These are phyloP conservation scores for Trichogramma pretiosum DNA, from an alignment of 1,140 invertebrate species.

Conservation along the genomic window DNA sequence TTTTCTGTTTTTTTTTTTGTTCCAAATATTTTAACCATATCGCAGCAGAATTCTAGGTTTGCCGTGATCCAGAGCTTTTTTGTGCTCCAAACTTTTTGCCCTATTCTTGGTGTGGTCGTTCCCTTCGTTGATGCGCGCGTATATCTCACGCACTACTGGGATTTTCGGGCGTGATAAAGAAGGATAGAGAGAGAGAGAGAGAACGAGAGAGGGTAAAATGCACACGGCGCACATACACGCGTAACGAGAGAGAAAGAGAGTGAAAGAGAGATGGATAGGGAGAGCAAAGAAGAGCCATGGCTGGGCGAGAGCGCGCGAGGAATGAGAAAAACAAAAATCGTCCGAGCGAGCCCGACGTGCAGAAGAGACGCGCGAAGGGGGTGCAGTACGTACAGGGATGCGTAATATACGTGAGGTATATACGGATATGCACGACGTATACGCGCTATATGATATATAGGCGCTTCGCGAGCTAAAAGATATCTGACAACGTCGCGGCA, in stretches of 20 bases:
- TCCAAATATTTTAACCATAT: no score
- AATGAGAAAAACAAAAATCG: constrained; percentile 27
- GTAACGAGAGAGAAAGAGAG: constrained; percentile 21
- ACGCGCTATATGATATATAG: background rate
- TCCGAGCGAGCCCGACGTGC: constrained; percentile 13
- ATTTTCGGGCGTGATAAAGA: constrained; percentile 13
- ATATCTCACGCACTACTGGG: no score
- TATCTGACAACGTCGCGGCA: constrained; percentile 18
- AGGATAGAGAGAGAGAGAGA: constrained; percentile 12
- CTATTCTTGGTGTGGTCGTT: no score
- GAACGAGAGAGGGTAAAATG: no score
- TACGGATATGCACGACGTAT: background rate
- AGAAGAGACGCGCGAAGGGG: no score
- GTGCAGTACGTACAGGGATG: no score
- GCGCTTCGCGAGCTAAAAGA: constrained; percentile 2
- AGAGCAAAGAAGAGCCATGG: background rate
- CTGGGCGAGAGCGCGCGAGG: constrained; percentile 9
- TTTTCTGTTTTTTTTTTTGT: no score
- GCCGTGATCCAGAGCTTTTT: no score
- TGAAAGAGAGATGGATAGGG: background rate
- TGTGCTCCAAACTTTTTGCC: no score
- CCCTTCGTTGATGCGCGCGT: no score
- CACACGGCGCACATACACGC: background rate
- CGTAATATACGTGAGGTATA: no score
- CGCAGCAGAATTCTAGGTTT: no score